These are phyloP conservation scores for Diploptera punctata DNA, from an alignment of 2,888 invertebrate species.

Conservation along the genomic window DNA sequence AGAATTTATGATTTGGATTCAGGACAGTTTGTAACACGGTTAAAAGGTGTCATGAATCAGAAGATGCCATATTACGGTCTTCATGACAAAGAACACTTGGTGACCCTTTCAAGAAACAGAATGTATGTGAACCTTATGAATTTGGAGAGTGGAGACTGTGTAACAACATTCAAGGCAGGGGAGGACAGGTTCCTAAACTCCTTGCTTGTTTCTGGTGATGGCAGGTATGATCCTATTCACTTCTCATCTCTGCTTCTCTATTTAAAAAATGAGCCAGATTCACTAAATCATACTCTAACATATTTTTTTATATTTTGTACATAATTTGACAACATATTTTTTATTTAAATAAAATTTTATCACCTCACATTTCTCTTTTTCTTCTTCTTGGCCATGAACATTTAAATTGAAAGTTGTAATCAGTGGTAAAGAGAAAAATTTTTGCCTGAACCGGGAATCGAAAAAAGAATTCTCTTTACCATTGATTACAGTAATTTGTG, in stretches of 20 bases:
- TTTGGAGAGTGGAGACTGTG: slow-evolving; percentile 79
- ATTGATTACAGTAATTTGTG: too few relatives aligned
- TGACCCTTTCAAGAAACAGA: slow-evolving; percentile 82
- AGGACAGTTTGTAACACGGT: slow-evolving; percentile 61
- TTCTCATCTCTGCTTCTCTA: too few relatives aligned
- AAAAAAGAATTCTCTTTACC: too few relatives aligned
- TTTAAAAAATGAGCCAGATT: too few relatives aligned
- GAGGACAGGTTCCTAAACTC: slow-evolving; percentile 91
- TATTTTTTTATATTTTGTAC: too few relatives aligned
- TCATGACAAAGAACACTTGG: slow-evolving; percentile 79
- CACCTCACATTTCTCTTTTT: too few relatives aligned
- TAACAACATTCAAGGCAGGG: slow-evolving; percentile 88
- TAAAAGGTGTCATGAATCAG: slow-evolving; percentile 86
- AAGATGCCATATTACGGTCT: slow-evolving; percentile 91
- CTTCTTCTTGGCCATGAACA: too few relatives aligned
- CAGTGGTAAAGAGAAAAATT: too few relatives aligned
- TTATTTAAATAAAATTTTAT: too few relatives aligned
- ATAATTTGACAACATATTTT: neutral
- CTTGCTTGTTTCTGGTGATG: slow-evolving; percentile 85
- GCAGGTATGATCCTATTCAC: slow-evolving; percentile 72
- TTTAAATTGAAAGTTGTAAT: too few relatives aligned
- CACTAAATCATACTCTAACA: too few relatives aligned
- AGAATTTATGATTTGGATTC: slow-evolving; percentile 80
- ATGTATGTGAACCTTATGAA: slow-evolving; percentile 92
- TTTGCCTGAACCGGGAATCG: too few relatives aligned